Evolutionary conservation across 2,888 invertebrate species (phyloP).

Genomic region (Hypsopygia costalis): DNA sequence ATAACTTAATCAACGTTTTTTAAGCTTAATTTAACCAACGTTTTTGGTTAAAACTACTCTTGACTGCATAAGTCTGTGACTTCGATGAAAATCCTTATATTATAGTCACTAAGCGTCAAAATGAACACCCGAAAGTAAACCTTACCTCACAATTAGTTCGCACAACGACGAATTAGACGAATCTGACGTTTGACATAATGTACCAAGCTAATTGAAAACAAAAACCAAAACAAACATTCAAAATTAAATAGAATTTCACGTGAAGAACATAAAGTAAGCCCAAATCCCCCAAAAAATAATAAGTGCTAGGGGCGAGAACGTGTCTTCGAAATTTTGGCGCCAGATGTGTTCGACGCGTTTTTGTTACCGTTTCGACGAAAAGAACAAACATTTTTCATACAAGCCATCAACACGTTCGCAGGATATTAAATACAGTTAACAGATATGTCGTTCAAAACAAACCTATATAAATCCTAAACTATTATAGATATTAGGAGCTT

Average conservation of each 20-base stretch:
- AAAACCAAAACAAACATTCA: not conserved
- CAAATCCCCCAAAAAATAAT: slow-evolving; percentile 20
- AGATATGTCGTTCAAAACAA: not conserved
- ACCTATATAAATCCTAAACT: no score
- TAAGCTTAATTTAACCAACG: no score
- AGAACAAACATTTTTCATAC: slow-evolving; percentile 37
- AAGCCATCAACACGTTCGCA: slow-evolving; percentile 35
- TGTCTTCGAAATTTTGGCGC: slow-evolving; percentile 42
- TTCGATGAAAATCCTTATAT: no score
- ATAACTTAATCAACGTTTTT: no score
- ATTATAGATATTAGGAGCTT: no score
- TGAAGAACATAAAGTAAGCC: not conserved
- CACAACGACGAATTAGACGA: no score
- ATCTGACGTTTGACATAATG: no score
- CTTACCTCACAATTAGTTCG: no score
- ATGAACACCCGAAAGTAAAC: no score
- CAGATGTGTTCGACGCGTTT: slow-evolving; percentile 42
- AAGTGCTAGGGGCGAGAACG: slow-evolving; percentile 24
- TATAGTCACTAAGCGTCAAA: no score
- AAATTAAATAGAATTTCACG: not conserved
- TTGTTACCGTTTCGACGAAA: slow-evolving; percentile 28
- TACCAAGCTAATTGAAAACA: not conserved
- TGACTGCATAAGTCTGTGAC: no score
- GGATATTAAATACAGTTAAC: slow-evolving; percentile 31
- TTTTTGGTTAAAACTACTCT: no score